These are phyloP conservation scores for Notospermus geniculatus DNA, from an alignment of 1,140 invertebrate genomes.

Conservation along the genomic window DNA sequence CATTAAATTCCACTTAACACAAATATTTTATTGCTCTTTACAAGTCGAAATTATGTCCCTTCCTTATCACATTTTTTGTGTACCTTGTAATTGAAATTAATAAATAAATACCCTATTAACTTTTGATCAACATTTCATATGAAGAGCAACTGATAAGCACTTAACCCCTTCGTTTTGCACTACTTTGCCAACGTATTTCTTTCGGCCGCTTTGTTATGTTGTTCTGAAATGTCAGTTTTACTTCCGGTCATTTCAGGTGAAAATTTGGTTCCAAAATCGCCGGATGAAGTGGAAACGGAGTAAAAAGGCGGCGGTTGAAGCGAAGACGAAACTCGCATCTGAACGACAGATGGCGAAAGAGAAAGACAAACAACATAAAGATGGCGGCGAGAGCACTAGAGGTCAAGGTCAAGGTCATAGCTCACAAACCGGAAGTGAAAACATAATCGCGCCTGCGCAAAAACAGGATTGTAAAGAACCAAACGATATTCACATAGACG, in stretches of 20 bases:
- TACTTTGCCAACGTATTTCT: no score
- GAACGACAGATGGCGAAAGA: constrained; percentile 3
- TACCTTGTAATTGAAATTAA: no score
- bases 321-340: constrained; percentile 18
- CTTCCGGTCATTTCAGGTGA: constrained; percentile 61
- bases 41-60: no score
- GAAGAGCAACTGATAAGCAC: no score
- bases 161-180: no score
- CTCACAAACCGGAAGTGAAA: background rate
- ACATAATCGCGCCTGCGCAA: background rate
- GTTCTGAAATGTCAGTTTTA: no score
- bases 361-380: background rate
- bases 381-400: background rate
- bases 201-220: no score
- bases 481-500: background rate
- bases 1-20: no score
- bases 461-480: background rate
- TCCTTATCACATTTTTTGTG: no score
- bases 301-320: constrained; percentile 44
- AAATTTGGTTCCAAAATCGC: constrained; percentile 71
- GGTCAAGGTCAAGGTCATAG: background rate
- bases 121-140: no score
- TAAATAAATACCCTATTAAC: no score
- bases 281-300: constrained; percentile 94
- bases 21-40: no score